A percentile compares a stretch with the other conserved stretches of the same genome.
phyloP scores from a whole-genome alignment of 2,888 invertebrate species.

The Cantharis lateralis region DNA sequence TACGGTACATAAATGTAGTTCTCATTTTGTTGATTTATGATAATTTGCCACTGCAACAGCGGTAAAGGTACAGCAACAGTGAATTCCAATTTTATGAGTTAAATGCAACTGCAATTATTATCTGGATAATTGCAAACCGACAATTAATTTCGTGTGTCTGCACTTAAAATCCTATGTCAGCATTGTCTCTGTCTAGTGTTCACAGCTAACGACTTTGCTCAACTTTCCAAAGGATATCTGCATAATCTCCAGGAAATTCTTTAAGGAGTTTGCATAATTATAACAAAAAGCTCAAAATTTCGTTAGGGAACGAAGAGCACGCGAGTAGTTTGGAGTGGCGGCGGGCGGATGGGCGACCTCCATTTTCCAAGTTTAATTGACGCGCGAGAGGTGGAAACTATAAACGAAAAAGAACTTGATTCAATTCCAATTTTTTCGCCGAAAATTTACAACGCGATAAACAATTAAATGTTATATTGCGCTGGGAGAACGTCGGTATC shows the following conservation, averaged over 20 bases:
- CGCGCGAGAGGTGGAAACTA: not conserved
- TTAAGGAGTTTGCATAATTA: conserved; percentile 4
- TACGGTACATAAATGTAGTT: not conserved
- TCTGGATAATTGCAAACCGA: conserved; percentile 27
- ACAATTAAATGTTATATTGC: not conserved
- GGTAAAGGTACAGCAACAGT: not conserved
- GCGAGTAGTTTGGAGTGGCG: not conserved
- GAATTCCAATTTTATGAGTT: conserved; percentile 10
- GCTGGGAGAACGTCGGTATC: not conserved
- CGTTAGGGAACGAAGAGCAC: not conserved
- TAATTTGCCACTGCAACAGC: not conserved
- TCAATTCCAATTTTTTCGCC: not conserved
- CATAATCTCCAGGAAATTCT: conserved; percentile 24
- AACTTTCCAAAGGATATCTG: conserved; percentile 23
- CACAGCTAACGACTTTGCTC: conserved; percentile 23
- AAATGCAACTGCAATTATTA: conserved; percentile 23
- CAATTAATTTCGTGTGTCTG: conserved; percentile 27
- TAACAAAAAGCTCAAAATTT: not conserved
- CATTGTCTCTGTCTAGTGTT: conserved; percentile 13
- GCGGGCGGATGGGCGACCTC: not conserved
- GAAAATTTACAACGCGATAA: not conserved
- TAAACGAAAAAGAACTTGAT: not conserved
- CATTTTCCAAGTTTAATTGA: not conserved
- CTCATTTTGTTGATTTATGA: not conserved
- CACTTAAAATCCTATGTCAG: conserved; percentile 23